Conservation (phyloP, 2,797 vertebrate genomes). For the Hippoglossus hippoglossus region DNA sequence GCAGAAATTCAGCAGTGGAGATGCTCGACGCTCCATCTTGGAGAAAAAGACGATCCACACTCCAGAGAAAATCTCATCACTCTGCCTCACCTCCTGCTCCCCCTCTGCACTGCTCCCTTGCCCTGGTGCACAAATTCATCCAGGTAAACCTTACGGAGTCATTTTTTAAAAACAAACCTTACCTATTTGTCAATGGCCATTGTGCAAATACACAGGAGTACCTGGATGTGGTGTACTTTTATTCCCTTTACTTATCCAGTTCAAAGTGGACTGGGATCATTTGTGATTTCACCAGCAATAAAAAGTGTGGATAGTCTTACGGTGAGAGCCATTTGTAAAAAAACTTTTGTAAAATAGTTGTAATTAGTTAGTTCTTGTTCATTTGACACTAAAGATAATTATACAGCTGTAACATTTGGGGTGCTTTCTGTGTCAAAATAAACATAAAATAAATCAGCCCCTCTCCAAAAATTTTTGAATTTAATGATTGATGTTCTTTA, state of each 20-base stretch:
- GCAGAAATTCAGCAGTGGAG: not conserved
- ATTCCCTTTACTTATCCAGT: not conserved
- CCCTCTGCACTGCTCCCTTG: not conserved
- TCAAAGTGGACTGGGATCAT: not conserved
- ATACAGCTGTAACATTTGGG: no score
- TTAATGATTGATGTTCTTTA: not conserved
- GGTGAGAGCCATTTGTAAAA: no score
- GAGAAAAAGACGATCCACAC: not conserved
- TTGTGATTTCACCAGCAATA: no score
- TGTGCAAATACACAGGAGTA: not conserved
- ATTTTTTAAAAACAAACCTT: not conserved
- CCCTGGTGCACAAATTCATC: conserved; percentile 2
- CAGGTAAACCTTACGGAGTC: not conserved
- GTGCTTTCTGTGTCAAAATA: no score
- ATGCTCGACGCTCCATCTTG: not conserved
- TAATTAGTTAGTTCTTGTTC: no score
- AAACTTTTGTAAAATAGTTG: no score
- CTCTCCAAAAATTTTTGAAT: no score
- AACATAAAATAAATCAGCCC: no score
- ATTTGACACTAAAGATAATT: no score
- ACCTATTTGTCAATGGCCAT: not conserved
- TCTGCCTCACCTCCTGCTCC: not conserved
- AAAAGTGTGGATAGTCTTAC: no score
- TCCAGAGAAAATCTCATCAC: not conserved
- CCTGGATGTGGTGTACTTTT: not conserved